Percentiles rank a stretch among this genome's conserved stretches.
Evolutionary conservation across 2,113 vertebrate species (phyloP).

Genomic region (Nerophis lumbriciformis): DNA sequence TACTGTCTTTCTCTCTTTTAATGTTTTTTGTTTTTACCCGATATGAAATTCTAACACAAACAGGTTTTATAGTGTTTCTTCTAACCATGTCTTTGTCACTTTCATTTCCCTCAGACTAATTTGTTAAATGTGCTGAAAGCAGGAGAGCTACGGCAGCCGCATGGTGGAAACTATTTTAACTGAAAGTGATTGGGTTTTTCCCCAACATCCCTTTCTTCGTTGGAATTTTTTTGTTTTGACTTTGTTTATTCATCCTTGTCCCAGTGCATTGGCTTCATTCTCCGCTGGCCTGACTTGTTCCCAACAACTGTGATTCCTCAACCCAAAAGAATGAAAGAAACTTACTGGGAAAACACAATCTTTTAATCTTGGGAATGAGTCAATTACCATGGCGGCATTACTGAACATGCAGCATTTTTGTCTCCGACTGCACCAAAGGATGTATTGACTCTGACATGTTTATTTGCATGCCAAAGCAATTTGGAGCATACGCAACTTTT

Average conservation of each 20-base stretch:
- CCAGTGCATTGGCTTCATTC: constrained; percentile 47
- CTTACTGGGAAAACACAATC: constrained; percentile 51
- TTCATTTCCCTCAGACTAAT: constrained; percentile 16
- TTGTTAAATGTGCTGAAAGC: constrained; percentile 40
- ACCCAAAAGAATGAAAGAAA: constrained; percentile 60
- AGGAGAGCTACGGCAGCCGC: constrained; percentile 32
- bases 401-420: constrained; percentile 35
- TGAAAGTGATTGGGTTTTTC: constrained; percentile 49
- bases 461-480: constrained; percentile 64
- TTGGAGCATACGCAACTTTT: constrained; percentile 42
- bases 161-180: constrained; percentile 33
- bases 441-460: constrained; percentile 72
- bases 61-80: too few relatives aligned
- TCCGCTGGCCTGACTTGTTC: constrained; percentile 57
- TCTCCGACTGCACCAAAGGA: constrained; percentile 37
- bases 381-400: constrained; percentile 58
- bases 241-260: constrained; percentile 68
- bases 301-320: constrained; percentile 61
- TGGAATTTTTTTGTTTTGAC: constrained; percentile 54
- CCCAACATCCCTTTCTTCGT: constrained; percentile 51
- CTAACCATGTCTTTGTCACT: neutral
- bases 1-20: too few relatives aligned
- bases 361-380: constrained; percentile 65
- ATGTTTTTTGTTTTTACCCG: too few relatives aligned
- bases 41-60: too few relatives aligned